Evolutionary conservation across 2,888 invertebrate genomes (phyloP).

Genomic region (Dryadula phaetusa): DNA sequence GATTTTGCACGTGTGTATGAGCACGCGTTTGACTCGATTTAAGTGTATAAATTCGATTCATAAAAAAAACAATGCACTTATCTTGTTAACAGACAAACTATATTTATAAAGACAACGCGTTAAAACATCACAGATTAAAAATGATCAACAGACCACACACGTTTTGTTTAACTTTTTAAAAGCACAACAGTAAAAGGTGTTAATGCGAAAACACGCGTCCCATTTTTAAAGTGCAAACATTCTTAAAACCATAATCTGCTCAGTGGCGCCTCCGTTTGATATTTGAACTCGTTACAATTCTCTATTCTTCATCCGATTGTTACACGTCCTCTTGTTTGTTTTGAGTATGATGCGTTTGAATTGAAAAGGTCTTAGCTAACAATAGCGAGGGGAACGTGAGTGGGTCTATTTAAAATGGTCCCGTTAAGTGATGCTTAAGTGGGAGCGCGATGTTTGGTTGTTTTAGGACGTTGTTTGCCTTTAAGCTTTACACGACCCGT

Average conservation of each 20-base stretch:
- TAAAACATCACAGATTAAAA: conserved; percentile 54
- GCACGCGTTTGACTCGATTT: conserved; percentile 67
- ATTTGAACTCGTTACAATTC: conserved; percentile 63
- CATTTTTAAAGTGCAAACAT: conserved; percentile 77
- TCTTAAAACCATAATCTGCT: conserved; percentile 76
- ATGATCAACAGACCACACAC: conserved; percentile 72
- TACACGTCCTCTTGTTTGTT: conserved; percentile 73
- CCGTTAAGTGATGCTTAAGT: conserved; percentile 78
- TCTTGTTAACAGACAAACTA: conserved; percentile 40
- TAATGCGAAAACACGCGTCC: conserved; percentile 75
- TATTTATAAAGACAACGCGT: conserved; percentile 45
- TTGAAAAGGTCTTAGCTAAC: conserved; percentile 55
- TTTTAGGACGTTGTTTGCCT: conserved; percentile 78
- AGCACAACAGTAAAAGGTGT: conserved; percentile 80
- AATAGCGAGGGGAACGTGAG: conserved; percentile 49
- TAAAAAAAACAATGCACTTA: conserved; percentile 1
- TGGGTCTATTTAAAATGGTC: conserved; percentile 65
- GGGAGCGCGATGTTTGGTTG: conserved; percentile 78
- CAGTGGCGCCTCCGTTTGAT: conserved; percentile 70
- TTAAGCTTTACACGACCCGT: conserved; percentile 71
- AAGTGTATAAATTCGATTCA: conserved; percentile 17
- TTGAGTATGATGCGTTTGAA: conserved; percentile 64
- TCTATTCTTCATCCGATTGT: conserved; percentile 65
- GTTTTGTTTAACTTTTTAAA: conserved; percentile 59
- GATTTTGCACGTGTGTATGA: conserved; percentile 65